These are phyloP conservation scores for Bufotes viridis DNA, from an alignment of 2,797 vertebrate genomes.

Conservation along the genomic window DNA sequence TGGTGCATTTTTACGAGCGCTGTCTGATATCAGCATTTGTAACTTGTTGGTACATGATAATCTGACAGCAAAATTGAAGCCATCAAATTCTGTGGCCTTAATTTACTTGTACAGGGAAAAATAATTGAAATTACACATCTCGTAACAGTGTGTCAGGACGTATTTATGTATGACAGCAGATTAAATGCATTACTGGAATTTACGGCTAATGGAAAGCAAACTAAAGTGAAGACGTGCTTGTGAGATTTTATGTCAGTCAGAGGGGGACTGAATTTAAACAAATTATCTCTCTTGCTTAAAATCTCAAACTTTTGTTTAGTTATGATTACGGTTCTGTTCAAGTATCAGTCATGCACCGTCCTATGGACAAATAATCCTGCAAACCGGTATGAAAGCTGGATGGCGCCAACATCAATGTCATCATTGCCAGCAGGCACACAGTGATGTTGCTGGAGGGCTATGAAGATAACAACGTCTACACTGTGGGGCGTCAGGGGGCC, in stretches of 20 bases:
- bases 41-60: not conserved
- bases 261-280: not conserved
- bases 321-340: not conserved
- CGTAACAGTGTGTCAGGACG: not conserved
- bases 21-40: not conserved
- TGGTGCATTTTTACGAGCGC: not conserved
- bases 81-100: not conserved
- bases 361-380: not conserved
- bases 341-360: not conserved
- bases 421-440: not conserved
- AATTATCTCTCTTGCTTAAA: not conserved
- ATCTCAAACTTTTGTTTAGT: not conserved
- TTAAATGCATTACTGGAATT: not conserved
- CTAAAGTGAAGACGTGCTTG: not conserved
- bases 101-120: conserved; percentile 11
- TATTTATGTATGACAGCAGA: conserved; percentile 5
- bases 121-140: not conserved
- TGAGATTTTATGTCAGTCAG: not conserved
- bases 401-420: not conserved
- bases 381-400: not conserved
- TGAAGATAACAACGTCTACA: not conserved
- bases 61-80: conserved; percentile 13
- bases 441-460: too few relatives aligned
- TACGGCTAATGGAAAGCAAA: conserved; percentile 7
- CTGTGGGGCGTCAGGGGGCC: not conserved